phyloP scores from a whole-genome alignment of 2,888 invertebrate species.

The Sphaerophoria rueppellii region DNA sequence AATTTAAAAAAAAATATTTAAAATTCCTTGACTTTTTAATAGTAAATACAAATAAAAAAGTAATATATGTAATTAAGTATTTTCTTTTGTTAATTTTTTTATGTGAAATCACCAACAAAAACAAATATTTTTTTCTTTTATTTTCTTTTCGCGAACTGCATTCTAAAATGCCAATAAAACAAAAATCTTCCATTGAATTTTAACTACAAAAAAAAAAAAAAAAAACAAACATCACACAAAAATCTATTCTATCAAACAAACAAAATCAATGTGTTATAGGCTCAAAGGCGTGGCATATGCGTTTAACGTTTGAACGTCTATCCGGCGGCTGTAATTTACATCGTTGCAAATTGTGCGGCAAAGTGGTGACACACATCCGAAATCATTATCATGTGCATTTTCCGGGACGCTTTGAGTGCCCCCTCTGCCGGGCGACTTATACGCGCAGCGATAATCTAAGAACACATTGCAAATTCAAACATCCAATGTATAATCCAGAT shows the following conservation, averaged over 20 bases:
- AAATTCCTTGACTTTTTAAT: constrained; percentile 44
- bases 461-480: constrained; percentile 96
- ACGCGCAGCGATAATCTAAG: constrained; percentile 96
- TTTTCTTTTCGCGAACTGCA: constrained; percentile 80
- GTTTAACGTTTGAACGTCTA: constrained; percentile 96
- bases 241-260: constrained; percentile 58
- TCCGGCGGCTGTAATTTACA: constrained; percentile 96
- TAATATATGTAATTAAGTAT: constrained; percentile 42
- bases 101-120: constrained; percentile 81
- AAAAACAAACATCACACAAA: constrained; percentile 58
- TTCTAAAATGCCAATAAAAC: constrained; percentile 42
- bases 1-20: neutral
- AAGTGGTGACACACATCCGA: constrained; percentile 96
- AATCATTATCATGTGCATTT: constrained; percentile 97
- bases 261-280: constrained; percentile 85
- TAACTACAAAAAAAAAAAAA: constrained; percentile 25
- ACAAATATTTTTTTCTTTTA: constrained; percentile 81
- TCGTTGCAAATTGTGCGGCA: constrained; percentile 96
- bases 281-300: constrained; percentile 97
- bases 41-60: constrained; percentile 14
- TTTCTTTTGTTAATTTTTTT: constrained; percentile 74
- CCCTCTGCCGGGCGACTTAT: constrained; percentile 94
- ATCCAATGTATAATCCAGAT: constrained; percentile 93
- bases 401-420: constrained; percentile 95
- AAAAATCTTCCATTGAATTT: constrained; percentile 56